These are phyloP conservation scores for Psilopsiagon aurifrons DNA, from an alignment of 2,113 vertebrate species.

Conservation along the genomic window DNA sequence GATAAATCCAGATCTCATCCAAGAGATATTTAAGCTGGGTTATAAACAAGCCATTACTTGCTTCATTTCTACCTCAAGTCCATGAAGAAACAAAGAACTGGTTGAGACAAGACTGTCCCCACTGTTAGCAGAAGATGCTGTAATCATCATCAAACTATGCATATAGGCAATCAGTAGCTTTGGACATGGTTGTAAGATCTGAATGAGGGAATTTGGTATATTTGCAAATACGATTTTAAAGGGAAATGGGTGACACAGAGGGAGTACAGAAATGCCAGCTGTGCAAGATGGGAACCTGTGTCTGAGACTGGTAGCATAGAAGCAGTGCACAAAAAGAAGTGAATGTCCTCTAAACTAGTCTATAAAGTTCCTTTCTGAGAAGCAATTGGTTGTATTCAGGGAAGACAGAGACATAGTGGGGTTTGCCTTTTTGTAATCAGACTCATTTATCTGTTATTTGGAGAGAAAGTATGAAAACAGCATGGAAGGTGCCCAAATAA, in stretches of 20 bases:
- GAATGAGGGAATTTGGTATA: neutral
- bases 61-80: neutral
- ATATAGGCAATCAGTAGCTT: neutral
- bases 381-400: neutral
- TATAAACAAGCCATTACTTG: neutral
- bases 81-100: neutral
- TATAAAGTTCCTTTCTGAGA: neutral
- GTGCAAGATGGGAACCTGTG: rapidly evolving
- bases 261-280: neutral
- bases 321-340: neutral
- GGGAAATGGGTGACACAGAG: neutral
- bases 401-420: neutral
- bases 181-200: neutral
- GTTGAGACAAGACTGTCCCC: neutral
- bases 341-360: neutral
- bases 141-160: neutral
- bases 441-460: neutral
- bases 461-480: neutral
- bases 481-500: neutral
- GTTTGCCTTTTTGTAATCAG: neutral
- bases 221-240: neutral
- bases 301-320: neutral
- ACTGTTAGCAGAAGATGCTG: constrained; percentile 7
- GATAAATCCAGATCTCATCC: constrained; percentile 24
- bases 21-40: neutral